Conservation (phyloP, 2,797 vertebrate genomes). For the Hipposideros larvatus region DNA sequence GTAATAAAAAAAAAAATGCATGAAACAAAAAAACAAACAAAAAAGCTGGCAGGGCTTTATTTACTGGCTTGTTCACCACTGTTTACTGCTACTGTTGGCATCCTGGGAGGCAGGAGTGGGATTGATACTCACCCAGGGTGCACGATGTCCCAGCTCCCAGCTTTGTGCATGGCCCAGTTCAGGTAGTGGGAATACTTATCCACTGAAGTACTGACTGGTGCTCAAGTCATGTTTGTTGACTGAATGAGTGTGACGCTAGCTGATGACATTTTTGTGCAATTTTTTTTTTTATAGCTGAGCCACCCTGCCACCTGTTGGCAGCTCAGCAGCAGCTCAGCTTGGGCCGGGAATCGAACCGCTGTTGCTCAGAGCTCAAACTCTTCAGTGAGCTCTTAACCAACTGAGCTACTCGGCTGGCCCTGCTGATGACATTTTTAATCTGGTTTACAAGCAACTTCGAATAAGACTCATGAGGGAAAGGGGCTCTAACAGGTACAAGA, state of each 20-base stretch:
- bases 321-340: too few species aligned
- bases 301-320: too few species aligned
- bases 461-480: neutral
- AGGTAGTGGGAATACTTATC: neutral
- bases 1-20: too few species aligned
- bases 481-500: neutral
- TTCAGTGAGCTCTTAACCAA: too few species aligned
- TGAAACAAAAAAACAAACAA: too few species aligned
- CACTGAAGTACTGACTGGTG: neutral
- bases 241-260: neutral
- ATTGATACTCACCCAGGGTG: too few species aligned
- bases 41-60: neutral
- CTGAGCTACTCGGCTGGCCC: too few species aligned
- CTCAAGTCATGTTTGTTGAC: neutral
- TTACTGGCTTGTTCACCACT: neutral
- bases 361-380: too few species aligned
- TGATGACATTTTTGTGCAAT: too few species aligned
- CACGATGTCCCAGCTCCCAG: neutral
- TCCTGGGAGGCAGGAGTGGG: neutral
- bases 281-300: too few species aligned
- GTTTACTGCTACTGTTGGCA: neutral
- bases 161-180: neutral
- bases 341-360: too few species aligned
- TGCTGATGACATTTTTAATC: neutral
- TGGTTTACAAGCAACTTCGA: neutral